These are phyloP conservation scores for Drosophila affinis DNA, from an alignment of 2,888 invertebrate genomes.

Conservation along the genomic window DNA sequence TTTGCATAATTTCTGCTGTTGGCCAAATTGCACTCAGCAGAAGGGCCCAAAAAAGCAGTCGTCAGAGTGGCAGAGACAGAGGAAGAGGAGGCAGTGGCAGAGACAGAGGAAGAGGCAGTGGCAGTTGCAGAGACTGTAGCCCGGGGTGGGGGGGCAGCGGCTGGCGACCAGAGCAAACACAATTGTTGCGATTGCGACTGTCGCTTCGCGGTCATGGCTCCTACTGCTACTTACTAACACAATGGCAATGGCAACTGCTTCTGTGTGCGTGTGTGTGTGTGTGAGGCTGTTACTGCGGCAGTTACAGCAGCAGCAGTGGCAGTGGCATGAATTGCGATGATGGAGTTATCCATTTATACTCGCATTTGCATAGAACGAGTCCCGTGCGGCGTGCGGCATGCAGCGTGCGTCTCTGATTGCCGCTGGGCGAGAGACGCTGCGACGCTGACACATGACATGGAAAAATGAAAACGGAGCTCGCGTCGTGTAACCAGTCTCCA, in stretches of 20 bases:
- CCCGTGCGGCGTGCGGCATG: not conserved
- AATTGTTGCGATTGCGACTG: slow-evolving; percentile 70
- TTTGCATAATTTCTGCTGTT: slow-evolving; percentile 77
- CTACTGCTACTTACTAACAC: slow-evolving; percentile 47
- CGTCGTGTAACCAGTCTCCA: slow-evolving; percentile 48
- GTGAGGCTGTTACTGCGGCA: slow-evolving; percentile 27
- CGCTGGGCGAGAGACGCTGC: slow-evolving; percentile 72
- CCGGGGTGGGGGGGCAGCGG: not conserved
- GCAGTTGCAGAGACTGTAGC: no score
- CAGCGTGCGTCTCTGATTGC: slow-evolving; percentile 63
- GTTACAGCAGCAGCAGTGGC: slow-evolving; percentile 34
- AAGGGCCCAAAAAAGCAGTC: slow-evolving; percentile 34
- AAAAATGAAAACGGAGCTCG: slow-evolving; percentile 75
- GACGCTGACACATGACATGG: slow-evolving; percentile 81
- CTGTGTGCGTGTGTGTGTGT: not conserved
- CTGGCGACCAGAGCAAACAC: slow-evolving; percentile 61
- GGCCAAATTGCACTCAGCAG: slow-evolving; percentile 71
- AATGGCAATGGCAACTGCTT: slow-evolving; percentile 18
- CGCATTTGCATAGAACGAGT: slow-evolving; percentile 71
- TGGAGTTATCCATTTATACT: slow-evolving; percentile 81
- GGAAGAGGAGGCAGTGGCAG: not conserved
- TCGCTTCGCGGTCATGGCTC: slow-evolving; percentile 64
- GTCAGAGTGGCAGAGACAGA: not conserved
- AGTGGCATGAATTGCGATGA: slow-evolving; percentile 76
- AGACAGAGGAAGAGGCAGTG: not conserved